Conservation (phyloP, 2,113 vertebrate species). For the Delphinus delphis region DNA sequence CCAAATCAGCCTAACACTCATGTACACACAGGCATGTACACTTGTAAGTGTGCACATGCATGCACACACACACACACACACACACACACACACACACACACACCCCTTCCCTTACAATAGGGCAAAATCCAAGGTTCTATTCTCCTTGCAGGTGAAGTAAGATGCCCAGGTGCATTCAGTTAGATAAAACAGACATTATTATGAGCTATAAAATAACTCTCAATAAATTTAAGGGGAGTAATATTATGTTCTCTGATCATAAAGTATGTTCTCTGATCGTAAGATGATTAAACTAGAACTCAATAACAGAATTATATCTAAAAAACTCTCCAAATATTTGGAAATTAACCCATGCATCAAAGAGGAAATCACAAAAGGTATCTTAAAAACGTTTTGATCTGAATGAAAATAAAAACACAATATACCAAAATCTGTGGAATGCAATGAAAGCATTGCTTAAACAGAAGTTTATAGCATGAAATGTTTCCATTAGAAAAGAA, state of each 20-base stretch:
- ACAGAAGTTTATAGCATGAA: not conserved
- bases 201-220: not conserved
- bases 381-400: not conserved
- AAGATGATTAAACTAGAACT: not conserved
- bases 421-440: not conserved
- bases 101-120: not conserved
- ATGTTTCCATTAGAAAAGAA: not conserved
- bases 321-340: slow-evolving; percentile 14
- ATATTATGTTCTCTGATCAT: not conserved
- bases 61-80: not conserved
- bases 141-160: not conserved
- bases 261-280: not conserved
- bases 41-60: not conserved
- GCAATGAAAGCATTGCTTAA: not conserved
- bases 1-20: not conserved
- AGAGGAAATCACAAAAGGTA: slow-evolving; percentile 3
- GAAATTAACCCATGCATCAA: not conserved
- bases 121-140: not conserved
- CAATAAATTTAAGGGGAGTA: not conserved
- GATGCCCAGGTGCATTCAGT: not conserved
- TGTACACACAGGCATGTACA: not conserved
- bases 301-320: not conserved
- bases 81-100: too few species aligned
- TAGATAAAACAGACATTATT: not conserved
- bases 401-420: slow-evolving; percentile 6